Evolutionary conservation across 2,113 vertebrate genomes (phyloP).

Genomic region (Proteles cristata): DNA sequence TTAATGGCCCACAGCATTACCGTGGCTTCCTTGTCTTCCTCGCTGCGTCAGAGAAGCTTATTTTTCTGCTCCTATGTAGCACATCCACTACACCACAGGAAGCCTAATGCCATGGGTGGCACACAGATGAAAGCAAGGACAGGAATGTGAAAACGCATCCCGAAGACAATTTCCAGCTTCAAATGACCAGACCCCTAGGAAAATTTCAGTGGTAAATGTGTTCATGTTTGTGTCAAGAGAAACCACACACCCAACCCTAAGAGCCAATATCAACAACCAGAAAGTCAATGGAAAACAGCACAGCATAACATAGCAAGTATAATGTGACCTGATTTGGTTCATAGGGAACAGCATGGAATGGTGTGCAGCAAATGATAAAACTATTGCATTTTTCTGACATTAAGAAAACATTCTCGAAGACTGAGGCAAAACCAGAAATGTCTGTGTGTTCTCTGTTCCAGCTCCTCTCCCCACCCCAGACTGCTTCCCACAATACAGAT

Average conservation of each 20-base stretch:
- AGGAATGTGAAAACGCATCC: not conserved
- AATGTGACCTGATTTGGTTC: not conserved
- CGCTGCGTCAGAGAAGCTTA: not conserved
- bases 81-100: not conserved
- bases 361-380: not conserved
- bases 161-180: not conserved
- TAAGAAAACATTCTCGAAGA: slow-evolving; percentile 16
- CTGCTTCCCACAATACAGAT: not conserved
- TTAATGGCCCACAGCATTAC: not conserved
- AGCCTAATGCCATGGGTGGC: not conserved
- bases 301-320: not conserved
- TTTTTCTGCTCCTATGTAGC: not conserved
- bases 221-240: slow-evolving; percentile 36
- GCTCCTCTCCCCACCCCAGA: not conserved
- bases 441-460: not conserved
- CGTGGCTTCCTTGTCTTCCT: not conserved
- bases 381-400: not conserved
- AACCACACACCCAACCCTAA: slow-evolving; percentile 51
- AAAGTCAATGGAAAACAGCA: slow-evolving; percentile 61
- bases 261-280: slow-evolving; percentile 62
- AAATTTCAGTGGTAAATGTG: slow-evolving; percentile 41
- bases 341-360: not conserved
- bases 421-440: not conserved
- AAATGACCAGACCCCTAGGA: slow-evolving; percentile 1
- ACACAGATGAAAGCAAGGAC: not conserved